Percentiles rank a stretch among this genome's conserved stretches.
Conservation (phyloP, 1,140 invertebrate species). For the Drosophila rhopaloa region DNA sequence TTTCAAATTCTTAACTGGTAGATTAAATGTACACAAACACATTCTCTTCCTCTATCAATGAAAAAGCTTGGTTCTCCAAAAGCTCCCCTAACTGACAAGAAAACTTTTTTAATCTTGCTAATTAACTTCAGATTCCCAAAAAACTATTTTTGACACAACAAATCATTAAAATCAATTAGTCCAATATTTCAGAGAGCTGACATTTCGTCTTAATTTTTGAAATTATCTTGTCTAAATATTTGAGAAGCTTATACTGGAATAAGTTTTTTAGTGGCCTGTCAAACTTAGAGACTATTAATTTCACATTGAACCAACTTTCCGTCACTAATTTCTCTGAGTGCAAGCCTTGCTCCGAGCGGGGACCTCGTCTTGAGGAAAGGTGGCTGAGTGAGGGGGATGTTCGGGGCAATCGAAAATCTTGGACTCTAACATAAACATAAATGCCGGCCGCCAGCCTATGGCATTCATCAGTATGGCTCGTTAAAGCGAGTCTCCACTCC, state of each 20-base stretch:
- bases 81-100: too few relatives aligned
- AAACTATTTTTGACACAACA: not conserved
- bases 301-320: too few relatives aligned
- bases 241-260: conserved; percentile 24
- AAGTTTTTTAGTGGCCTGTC: conserved; percentile 23
- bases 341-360: conserved; percentile 22
- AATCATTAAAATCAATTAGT: conserved; percentile 33
- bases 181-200: not conserved
- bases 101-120: too few relatives aligned
- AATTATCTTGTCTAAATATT: conserved; percentile 29
- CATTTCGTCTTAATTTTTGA: conserved; percentile 2
- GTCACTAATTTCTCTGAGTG: conserved; percentile 29
- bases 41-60: too few relatives aligned
- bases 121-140: too few relatives aligned
- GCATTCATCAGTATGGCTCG: conserved; percentile 70
- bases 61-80: too few relatives aligned
- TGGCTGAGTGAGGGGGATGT: conserved; percentile 5
- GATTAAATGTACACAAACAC: too few relatives aligned
- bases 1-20: too few relatives aligned
- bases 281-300: not conserved
- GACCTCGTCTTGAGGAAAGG: conserved; percentile 27
- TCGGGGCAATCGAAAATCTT: conserved; percentile 57
- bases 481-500: conserved; percentile 52
- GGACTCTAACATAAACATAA: conserved; percentile 50
- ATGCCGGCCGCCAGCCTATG: conserved; percentile 47